A percentile compares a stretch with the other conserved stretches of the same genome.
These are phyloP conservation scores for Cerastoderma edule DNA, from an alignment of 2,888 invertebrate species.

Conservation along the genomic window DNA sequence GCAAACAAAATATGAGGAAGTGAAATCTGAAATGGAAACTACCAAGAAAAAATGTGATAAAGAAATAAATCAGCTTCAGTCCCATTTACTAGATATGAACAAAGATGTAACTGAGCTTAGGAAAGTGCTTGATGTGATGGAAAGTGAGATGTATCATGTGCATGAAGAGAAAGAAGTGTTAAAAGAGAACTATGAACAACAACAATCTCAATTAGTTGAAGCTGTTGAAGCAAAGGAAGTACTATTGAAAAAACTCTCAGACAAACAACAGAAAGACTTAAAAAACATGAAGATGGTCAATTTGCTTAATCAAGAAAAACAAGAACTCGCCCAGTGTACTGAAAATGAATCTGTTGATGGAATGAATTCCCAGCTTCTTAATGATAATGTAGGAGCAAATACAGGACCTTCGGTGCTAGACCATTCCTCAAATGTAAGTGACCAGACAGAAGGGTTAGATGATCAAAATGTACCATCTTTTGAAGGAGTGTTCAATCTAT, in stretches of 20 bases:
- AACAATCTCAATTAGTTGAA: slow-evolving; percentile 47
- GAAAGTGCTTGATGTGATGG: slow-evolving; percentile 58
- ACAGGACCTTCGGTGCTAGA: no score
- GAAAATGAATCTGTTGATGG: slow-evolving; percentile 14
- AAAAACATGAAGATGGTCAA: slow-evolving; percentile 57
- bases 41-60: slow-evolving; percentile 64
- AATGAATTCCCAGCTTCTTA: background rate
- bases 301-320: slow-evolving; percentile 29
- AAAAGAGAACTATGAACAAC: slow-evolving; percentile 55
- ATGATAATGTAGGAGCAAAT: background rate
- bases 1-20: slow-evolving; percentile 65
- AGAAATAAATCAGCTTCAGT: slow-evolving; percentile 61
- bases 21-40: slow-evolving; percentile 62
- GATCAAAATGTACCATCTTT: slow-evolving; percentile 36
- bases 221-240: slow-evolving; percentile 53
- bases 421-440: background rate
- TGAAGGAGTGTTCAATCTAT: slow-evolving; percentile 36
- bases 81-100: slow-evolving; percentile 62
- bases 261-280: slow-evolving; percentile 61
- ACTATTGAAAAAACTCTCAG: slow-evolving; percentile 51
- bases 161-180: slow-evolving; percentile 56
- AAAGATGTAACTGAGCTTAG: slow-evolving; percentile 65
- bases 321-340: background rate
- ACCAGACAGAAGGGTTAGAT: background rate
- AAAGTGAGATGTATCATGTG: slow-evolving; percentile 58